Conservation (phyloP, 1,140 invertebrate species). For the Babylonia areolata region DNA sequence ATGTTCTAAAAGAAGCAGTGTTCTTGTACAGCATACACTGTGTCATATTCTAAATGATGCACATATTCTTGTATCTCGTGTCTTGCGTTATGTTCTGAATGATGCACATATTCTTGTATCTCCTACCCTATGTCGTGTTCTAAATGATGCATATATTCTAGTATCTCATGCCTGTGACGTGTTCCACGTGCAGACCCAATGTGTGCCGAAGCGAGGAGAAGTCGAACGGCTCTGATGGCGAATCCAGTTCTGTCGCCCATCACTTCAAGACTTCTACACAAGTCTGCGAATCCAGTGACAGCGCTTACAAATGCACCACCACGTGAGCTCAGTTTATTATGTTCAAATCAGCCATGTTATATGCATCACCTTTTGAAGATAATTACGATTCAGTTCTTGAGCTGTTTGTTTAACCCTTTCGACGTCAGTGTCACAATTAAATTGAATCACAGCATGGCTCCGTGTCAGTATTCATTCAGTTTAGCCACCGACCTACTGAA, state of each 20-base stretch:
- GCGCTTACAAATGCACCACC: slow-evolving; percentile 55
- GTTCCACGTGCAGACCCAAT: slow-evolving; percentile 36
- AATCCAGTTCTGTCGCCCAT: not conserved
- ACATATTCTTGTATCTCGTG: not conserved
- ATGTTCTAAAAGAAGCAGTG: not conserved
- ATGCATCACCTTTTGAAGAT: too few relatives aligned
- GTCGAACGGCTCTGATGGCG: slow-evolving; percentile 24
- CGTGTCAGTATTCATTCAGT: too few relatives aligned
- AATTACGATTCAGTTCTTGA: too few relatives aligned
- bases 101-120: too few relatives aligned
- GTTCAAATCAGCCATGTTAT: too few relatives aligned
- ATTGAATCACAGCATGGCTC: too few relatives aligned
- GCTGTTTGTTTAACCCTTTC: too few relatives aligned
- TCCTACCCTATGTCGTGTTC: too few relatives aligned
- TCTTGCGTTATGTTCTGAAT: not conserved
- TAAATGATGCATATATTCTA: too few relatives aligned
- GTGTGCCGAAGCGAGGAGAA: slow-evolving; percentile 27
- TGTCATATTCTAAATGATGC: not conserved
- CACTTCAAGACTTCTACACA: slow-evolving; percentile 45
- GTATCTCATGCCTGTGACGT: not conserved
- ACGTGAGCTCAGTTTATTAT: slow-evolving; percentile 56
- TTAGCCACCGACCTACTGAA: too few relatives aligned
- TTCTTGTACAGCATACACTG: not conserved
- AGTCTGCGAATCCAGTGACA: slow-evolving; percentile 55
- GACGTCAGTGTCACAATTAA: too few relatives aligned